Percentiles rank a stretch among this genome's conserved stretches.
Evolutionary conservation across 1,140 invertebrate genomes (phyloP).

Genomic region (Hesperophylax magnus): DNA sequence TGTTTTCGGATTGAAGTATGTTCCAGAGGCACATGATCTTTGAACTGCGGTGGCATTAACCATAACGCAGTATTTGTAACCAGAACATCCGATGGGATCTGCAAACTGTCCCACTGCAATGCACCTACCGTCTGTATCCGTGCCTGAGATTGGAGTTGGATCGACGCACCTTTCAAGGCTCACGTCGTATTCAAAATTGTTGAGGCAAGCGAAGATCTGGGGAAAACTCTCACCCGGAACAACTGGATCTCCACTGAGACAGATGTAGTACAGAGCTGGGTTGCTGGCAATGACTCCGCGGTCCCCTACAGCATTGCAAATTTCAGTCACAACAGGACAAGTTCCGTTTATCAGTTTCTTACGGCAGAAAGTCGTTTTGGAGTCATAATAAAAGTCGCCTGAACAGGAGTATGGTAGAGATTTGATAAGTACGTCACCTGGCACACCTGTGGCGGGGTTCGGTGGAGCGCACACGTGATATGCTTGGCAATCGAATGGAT

Average conservation of each 20-base stretch:
- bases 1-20: conserved; percentile 4
- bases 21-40: not conserved
- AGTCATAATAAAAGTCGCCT: conserved; percentile 33
- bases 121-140: not conserved
- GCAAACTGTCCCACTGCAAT: too few relatives aligned
- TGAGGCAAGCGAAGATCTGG: not conserved
- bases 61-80: too few relatives aligned
- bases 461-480: conserved; percentile 64
- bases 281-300: not conserved
- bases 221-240: not conserved
- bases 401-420: not conserved
- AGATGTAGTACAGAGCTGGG: conserved; percentile 44
- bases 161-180: not conserved
- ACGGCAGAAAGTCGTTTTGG: conserved; percentile 11
- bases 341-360: not conserved
- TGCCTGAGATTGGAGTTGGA: not conserved
- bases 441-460: not conserved
- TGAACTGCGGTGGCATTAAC: not conserved
- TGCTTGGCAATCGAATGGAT: conserved; percentile 64
- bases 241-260: not conserved
- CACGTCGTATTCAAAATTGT: not conserved
- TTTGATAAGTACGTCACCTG: too few relatives aligned
- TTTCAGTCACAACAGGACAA: not conserved
- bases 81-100: too few relatives aligned
- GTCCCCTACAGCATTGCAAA: conserved; percentile 3